Percentiles rank a stretch among this genome's conserved stretches.
phyloP scores from a whole-genome alignment of 2,113 vertebrate species.

The Melanotaenia duboulayi region DNA sequence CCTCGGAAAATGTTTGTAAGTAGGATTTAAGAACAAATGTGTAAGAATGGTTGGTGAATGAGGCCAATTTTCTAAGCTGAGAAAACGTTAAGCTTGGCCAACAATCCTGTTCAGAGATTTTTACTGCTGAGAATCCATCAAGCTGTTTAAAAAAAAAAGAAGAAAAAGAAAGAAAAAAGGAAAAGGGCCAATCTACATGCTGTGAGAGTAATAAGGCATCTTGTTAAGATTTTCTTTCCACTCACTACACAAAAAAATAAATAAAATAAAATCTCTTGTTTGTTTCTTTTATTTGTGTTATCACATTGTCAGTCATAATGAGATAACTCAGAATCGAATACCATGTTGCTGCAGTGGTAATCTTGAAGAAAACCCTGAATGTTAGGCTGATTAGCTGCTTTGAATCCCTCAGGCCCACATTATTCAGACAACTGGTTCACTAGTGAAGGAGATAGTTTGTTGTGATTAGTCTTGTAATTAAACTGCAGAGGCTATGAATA shows the following conservation, averaged over 20 bases:
- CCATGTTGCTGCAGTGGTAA: conserved; percentile 34
- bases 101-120: too few relatives aligned
- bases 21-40: too few relatives aligned
- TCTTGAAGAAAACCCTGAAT: conserved; percentile 42
- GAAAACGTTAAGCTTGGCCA: too few relatives aligned
- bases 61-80: too few relatives aligned
- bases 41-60: too few relatives aligned
- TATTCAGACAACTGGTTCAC: conserved; percentile 55
- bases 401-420: conserved; percentile 61
- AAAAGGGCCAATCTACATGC: background rate
- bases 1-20: too few relatives aligned
- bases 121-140: too few relatives aligned
- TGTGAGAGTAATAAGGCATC: background rate
- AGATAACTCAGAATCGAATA: conserved; percentile 24
- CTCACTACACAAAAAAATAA: background rate
- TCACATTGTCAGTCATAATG: conserved; percentile 34
- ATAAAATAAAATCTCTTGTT: background rate
- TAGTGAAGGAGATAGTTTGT: conserved; percentile 73
- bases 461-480: conserved; percentile 81
- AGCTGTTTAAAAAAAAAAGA: too few relatives aligned
- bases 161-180: too few relatives aligned
- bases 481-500: conserved; percentile 78
- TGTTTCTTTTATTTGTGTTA: background rate
- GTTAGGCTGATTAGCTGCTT: conserved; percentile 65
- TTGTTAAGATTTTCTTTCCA: background rate